Percentiles rank a stretch among this genome's conserved stretches.
These are phyloP conservation scores for Epizoanthus rinbou DNA, from an alignment of 92 coral and sea anemone genomes.

Conservation along the genomic window DNA sequence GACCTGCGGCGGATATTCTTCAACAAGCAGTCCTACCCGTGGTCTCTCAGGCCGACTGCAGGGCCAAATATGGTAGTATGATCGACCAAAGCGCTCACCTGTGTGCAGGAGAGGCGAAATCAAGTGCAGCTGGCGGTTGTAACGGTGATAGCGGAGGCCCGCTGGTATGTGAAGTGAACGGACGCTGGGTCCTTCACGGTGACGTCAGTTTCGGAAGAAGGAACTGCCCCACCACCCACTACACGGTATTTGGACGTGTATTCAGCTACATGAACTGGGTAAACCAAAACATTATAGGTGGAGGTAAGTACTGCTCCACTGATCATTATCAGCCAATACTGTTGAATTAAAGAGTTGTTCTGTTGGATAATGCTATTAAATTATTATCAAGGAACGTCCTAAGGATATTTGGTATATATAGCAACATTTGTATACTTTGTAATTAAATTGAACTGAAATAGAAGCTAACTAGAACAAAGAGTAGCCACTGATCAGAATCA, in stretches of 20 bases:
- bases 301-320: background rate
- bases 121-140: slow-evolving; percentile 29
- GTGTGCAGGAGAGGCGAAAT: slow-evolving; percentile 24
- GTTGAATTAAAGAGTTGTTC: too few relatives aligned
- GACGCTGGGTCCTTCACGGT: slow-evolving; percentile 33
- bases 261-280: slow-evolving; percentile 25
- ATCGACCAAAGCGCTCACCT: slow-evolving; percentile 6
- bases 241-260: slow-evolving; percentile 22
- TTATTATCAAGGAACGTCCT: too few relatives aligned
- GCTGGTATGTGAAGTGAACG: slow-evolving; percentile 19
- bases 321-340: too few relatives aligned
- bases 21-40: slow-evolving; percentile 20
- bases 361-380: too few relatives aligned
- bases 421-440: too few relatives aligned
- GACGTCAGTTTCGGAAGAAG: slow-evolving; percentile 28
- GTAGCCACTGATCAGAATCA: too few relatives aligned
- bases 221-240: slow-evolving; percentile 26
- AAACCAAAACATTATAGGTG: background rate
- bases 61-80: slow-evolving; percentile 20
- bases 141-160: slow-evolving; percentile 37
- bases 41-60: slow-evolving; percentile 1
- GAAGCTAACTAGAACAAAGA: too few relatives aligned
- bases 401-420: too few relatives aligned
- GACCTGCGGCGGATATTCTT: slow-evolving; percentile 19
- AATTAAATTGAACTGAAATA: too few relatives aligned